A percentile compares a stretch with the other conserved stretches of the same genome.
phyloP scores from a whole-genome alignment of 2,797 vertebrate genomes.

The Platyrinchus mystaceus region DNA sequence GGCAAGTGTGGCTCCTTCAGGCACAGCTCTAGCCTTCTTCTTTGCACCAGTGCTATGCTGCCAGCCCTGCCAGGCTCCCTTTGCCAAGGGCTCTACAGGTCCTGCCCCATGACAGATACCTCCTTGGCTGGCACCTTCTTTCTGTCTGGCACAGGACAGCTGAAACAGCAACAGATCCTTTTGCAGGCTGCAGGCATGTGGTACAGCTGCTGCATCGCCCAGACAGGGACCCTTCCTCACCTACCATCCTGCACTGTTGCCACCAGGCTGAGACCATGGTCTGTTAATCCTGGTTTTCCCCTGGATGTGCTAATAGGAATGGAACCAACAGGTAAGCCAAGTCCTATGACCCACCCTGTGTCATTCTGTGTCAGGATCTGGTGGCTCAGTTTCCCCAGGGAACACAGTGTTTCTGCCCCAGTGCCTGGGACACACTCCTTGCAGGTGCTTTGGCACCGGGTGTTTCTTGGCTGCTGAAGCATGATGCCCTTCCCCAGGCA shows the following conservation, averaged over 20 bases:
- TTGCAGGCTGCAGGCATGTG: background rate
- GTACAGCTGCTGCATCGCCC: background rate
- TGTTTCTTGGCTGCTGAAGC: background rate
- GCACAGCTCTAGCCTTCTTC: background rate
- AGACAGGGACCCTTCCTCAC: background rate
- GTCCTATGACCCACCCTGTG: background rate
- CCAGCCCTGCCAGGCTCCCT: background rate
- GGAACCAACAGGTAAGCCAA: background rate
- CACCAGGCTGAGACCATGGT: background rate
- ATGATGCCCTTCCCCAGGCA: background rate
- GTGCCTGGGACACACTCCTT: fast-evolving
- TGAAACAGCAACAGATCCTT: background rate
- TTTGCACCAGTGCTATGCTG: background rate
- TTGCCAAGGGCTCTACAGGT: background rate
- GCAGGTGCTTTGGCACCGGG: background rate
- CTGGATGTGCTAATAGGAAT: background rate
- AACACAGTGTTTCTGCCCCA: background rate
- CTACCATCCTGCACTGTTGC: background rate
- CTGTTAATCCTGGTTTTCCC: background rate
- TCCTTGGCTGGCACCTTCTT: background rate
- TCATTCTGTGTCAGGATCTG: fast-evolving
- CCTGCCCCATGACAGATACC: background rate
- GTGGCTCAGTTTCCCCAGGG: fast-evolving
- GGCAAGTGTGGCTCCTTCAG: fast-evolving
- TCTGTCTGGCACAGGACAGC: background rate